Percentiles rank a stretch among this genome's conserved stretches.
phyloP scores from a whole-genome alignment of 2,113 vertebrate genomes.

The Gallinago paraguaiae region DNA sequence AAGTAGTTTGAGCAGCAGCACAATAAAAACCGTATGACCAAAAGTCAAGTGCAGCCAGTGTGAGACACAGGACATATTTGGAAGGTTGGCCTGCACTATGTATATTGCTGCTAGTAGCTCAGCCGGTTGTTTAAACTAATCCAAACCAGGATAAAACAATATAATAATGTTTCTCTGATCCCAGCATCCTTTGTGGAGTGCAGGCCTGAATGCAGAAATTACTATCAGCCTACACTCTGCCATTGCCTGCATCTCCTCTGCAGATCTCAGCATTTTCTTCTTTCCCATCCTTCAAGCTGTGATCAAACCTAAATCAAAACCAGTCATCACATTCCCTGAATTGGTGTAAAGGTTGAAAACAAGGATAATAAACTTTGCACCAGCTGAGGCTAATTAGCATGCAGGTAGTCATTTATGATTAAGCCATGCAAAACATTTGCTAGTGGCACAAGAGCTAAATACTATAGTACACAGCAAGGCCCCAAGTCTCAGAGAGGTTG shows the following conservation, averaged over 20 bases:
- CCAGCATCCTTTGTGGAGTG: background rate
- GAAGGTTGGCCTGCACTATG: background rate
- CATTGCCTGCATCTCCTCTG: background rate
- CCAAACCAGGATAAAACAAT: background rate
- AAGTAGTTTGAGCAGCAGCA: background rate
- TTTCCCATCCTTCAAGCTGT: background rate
- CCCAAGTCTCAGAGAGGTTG: background rate
- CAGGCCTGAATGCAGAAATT: background rate
- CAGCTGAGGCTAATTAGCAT: constrained; percentile 19
- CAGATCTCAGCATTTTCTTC: background rate
- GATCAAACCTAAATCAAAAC: constrained; percentile 30
- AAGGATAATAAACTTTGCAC: constrained; percentile 33
- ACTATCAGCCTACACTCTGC: background rate
- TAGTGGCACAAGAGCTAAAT: background rate
- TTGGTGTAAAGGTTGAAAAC: constrained; percentile 28
- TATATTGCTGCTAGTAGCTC: constrained; percentile 18
- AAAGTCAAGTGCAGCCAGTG: background rate
- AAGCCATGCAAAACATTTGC: constrained; percentile 21
- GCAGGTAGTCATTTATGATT: constrained; percentile 25
- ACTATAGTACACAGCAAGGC: background rate
- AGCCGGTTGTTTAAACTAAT: constrained; percentile 19
- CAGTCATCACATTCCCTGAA: background rate
- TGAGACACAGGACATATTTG: background rate
- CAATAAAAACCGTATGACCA: background rate
- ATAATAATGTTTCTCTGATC: background rate